phyloP scores from a whole-genome alignment of 2,113 vertebrate genomes.

The Embiotoca jacksoni region DNA sequence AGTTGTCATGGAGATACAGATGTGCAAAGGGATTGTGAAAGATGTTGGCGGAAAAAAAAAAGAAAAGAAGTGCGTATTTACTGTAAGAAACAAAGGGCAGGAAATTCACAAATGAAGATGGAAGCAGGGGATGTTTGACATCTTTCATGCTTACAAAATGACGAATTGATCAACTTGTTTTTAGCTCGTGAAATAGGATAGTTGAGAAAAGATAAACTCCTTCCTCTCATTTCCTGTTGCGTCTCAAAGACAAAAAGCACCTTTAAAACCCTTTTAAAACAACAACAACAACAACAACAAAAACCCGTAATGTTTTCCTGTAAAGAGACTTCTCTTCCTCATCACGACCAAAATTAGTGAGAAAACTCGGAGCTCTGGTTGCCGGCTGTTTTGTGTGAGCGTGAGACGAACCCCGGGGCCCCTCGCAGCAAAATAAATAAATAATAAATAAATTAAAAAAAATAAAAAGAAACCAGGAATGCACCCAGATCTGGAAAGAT shows the following conservation, averaged over 20 bases:
- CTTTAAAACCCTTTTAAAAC: not conserved
- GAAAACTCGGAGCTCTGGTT: constrained; percentile 13
- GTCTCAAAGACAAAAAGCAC: not conserved
- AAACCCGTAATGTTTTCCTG: not conserved
- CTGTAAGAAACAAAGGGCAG: no score
- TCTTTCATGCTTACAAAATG: no score
- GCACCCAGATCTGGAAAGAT: constrained; percentile 50
- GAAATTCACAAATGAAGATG: no score
- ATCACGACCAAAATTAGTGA: not conserved
- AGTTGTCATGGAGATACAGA: no score
- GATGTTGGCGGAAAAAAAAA: no score
- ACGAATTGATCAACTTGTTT: no score
- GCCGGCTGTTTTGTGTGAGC: constrained; percentile 28
- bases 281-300: constrained; percentile 4
- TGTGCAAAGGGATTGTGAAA: no score
- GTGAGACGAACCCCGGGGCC: constrained; percentile 51
- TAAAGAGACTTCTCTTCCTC: not conserved
- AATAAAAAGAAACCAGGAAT: constrained; percentile 44
- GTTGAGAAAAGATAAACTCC: not conserved
- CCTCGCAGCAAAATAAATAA: constrained; percentile 32
- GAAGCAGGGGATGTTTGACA: no score
- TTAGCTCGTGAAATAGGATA: no score
- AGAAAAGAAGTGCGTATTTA: no score
- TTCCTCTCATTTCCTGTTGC: constrained; percentile 7
- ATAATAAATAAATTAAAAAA: no score